These are phyloP conservation scores for Venusia cambrica DNA, from an alignment of 2,888 invertebrate species.

Conservation along the genomic window DNA sequence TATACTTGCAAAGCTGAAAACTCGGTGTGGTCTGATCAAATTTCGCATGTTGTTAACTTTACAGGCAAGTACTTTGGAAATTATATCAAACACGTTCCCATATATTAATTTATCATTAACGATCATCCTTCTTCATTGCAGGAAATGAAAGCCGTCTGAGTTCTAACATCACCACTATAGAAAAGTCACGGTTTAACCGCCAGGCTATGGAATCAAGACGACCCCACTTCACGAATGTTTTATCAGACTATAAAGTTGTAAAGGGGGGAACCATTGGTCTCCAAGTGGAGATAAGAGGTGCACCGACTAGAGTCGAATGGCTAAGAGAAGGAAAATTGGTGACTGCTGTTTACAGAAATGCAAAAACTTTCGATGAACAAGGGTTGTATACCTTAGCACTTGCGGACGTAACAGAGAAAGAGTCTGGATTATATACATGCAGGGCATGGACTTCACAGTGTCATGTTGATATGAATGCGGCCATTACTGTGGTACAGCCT, in stretches of 20 bases:
- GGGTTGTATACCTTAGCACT: conserved; percentile 88
- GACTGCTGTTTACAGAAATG: conserved; percentile 80
- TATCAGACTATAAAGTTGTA: conserved; percentile 87
- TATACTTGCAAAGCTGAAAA: conserved; percentile 90
- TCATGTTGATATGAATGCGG: conserved; percentile 86
- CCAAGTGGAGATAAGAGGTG: conserved; percentile 89
- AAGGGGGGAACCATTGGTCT: conserved; percentile 90
- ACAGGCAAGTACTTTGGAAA: conserved; percentile 65
- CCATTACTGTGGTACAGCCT: conserved; percentile 85
- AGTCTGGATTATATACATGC: conserved; percentile 89
- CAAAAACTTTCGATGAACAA: conserved; percentile 84
- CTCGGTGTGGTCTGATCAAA: conserved; percentile 86
- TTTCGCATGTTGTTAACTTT: conserved; percentile 86
- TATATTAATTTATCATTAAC: too few relatives aligned
- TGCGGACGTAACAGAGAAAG: conserved; percentile 85
- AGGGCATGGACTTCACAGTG: conserved; percentile 88
- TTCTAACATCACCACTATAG: conserved; percentile 55
- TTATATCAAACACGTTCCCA: neutral
- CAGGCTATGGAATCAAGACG: conserved; percentile 75
- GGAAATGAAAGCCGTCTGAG: conserved; percentile 53
- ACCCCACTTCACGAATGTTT: conserved; percentile 85
- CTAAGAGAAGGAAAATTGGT: conserved; percentile 83
- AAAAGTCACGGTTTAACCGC: conserved; percentile 53
- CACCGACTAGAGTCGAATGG: conserved; percentile 89
- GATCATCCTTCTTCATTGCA: too few relatives aligned